Conservation (phyloP, 2,888 invertebrate genomes). For the Pseudeuparius sepicola region DNA sequence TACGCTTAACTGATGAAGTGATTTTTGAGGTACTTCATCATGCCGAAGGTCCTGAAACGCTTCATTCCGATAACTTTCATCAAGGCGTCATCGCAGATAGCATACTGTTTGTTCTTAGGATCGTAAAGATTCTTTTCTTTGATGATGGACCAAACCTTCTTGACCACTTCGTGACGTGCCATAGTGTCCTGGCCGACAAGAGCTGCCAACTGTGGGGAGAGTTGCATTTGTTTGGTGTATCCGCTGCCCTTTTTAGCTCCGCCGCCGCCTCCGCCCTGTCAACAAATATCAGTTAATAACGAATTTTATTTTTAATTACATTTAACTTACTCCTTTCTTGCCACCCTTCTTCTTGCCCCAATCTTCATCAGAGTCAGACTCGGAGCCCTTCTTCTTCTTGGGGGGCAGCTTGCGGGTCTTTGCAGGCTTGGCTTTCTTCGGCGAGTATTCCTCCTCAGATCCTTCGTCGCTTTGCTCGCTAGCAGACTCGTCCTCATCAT, state of each 20-base stretch:
- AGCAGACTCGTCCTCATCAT: conserved; percentile 41
- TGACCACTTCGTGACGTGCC: conserved; percentile 85
- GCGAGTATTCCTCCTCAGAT: conserved; percentile 52
- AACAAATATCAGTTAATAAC: too few relatives aligned
- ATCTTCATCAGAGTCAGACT: conserved; percentile 58
- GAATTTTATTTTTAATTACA: conserved; percentile 1
- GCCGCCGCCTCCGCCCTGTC: conserved; percentile 31
- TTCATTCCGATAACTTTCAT: conserved; percentile 84
- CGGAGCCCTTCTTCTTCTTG: conserved; percentile 58
- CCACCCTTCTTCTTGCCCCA: conserved; percentile 53
- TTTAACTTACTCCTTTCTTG: conserved; percentile 37
- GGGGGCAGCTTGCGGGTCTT: conserved; percentile 45
- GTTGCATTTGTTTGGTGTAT: conserved; percentile 73
- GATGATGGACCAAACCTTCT: conserved; percentile 81
- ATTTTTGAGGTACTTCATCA: conserved; percentile 92
- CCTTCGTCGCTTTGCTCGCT: conserved; percentile 43
- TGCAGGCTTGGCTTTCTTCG: conserved; percentile 46
- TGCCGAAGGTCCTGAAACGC: conserved; percentile 89
- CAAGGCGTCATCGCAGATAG: conserved; percentile 86
- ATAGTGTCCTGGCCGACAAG: conserved; percentile 75
- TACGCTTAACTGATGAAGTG: conserved; percentile 64
- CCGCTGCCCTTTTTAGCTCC: conserved; percentile 56
- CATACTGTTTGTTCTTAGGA: conserved; percentile 90
- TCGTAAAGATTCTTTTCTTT: conserved; percentile 84
- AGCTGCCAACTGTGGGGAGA: conserved; percentile 76